Evolutionary conservation across 2,113 vertebrate genomes (phyloP), one percentile per base, ranked within the genome.

Genomic region (Silurus asotus): DNA sequence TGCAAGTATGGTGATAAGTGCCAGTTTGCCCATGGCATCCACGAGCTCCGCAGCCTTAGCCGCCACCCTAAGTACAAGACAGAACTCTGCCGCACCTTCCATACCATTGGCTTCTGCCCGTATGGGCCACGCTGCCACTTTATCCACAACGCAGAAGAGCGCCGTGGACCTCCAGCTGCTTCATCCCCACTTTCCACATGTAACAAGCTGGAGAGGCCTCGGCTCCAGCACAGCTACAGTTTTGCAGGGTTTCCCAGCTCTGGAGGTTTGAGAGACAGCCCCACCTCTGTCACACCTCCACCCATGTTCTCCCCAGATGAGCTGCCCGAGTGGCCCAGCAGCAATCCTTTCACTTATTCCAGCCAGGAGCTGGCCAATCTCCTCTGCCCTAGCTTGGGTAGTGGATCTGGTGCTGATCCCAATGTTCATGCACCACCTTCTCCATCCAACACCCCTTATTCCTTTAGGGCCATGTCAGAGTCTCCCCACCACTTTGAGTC

Each of bases 1-100:
- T 99, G 98, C 96, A 99, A 99, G 92, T 99, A 99, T 0, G 98
- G 98, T 3, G 98, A 99, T 94, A 99, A 99, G 91, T 99, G 98
- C 94, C 98, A 99, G 95, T 99, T 99, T 72, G 98, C 98, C 48
- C 98, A 99, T 3, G 98, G 98, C 84, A 96, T 97, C 93, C 97
- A 98, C 1, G 98, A 99, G 97, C 96, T 99, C 91, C 96, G 98
- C 89, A 99, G 96, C 95, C 95, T 99, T 92, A 98, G 96, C 90
- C 97, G 97, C 85, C 98, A 99, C 87, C 98, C 97, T 93, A 99
- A 99, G 92, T 99, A 99, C 96, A 99, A 99, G 94, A 99, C 98
- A 0, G 98, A 99, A 96, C 96, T 99, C 89, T 99, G 98, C 94
- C 98, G 98, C 95, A 99, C 98, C 90, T 99, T 99, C 95, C 98